Evolutionary conservation across 2,113 vertebrate genomes (phyloP).

Genomic region (Promerops cafer): DNA sequence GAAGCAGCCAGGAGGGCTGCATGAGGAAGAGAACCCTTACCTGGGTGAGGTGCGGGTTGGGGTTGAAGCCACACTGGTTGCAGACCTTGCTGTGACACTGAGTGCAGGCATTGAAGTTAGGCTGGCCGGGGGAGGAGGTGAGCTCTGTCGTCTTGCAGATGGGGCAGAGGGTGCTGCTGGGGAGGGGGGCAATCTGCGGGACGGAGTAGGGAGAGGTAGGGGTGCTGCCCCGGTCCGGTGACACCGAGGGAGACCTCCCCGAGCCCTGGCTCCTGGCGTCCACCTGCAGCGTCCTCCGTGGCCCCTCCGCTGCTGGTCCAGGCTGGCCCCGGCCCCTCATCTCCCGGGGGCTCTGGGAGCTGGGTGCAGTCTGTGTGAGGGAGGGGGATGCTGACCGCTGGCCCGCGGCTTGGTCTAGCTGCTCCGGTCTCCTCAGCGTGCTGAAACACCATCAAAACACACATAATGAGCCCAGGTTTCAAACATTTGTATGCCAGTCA

Average conservation of each 20-base stretch:
- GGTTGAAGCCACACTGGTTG: conserved; percentile 99
- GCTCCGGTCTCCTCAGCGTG: conserved; percentile 66
- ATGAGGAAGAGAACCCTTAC: conserved; percentile 60
- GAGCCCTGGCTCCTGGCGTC: conserved; percentile 70
- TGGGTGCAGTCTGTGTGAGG: conserved; percentile 37
- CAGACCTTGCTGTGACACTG: conserved; percentile 93
- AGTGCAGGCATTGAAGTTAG: conserved; percentile 92
- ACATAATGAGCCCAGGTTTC: not conserved
- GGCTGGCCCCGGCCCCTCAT: conserved; percentile 66
- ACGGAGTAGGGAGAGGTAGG: conserved; percentile 95
- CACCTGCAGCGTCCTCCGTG: conserved; percentile 72
- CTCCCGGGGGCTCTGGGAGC: conserved; percentile 65
- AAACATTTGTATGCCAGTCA: not conserved
- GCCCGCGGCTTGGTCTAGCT: conserved; percentile 59
- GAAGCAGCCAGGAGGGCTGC: fast-evolving
- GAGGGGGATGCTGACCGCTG: conserved; percentile 67
- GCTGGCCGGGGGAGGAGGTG: conserved; percentile 84
- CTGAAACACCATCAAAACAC: conserved; percentile 69
- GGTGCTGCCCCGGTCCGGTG: conserved; percentile 87
- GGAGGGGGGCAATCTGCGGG: conserved; percentile 95
- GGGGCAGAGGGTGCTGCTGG: conserved; percentile 96
- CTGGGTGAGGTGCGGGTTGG: conserved; percentile 97
- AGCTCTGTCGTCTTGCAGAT: conserved; percentile 97
- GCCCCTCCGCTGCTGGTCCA: conserved; percentile 39
- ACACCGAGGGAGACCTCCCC: conserved; percentile 77